Base-by-base conservation (phyloP, 2,888 invertebrate genomes). In the Athalia cordata region DNA sequence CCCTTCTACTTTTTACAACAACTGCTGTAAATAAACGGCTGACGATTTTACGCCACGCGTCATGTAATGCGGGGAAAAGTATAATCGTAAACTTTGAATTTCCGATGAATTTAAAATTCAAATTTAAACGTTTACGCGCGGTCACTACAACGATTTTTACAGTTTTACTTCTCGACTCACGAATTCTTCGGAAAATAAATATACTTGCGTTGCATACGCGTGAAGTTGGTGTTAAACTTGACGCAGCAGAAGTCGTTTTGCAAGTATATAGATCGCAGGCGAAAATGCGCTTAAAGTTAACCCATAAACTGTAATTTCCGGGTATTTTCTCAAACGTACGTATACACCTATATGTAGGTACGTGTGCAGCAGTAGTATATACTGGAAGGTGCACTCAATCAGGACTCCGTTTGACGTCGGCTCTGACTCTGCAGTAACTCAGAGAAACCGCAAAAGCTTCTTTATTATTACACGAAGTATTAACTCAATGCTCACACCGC, bases 381-480 rank as follows among this genome's bases (percentile, higher is more conserved):
- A n/a, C 29, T 15, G n/a, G 43, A 15, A 59, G 59, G 72, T 72
- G 72, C 72, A 57, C 57, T 72, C 59, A 72, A 72, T 72, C 72
- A 72, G 72, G 47, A 59, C 13, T 9, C 59, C 59, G 13, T 72
- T 72, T 59, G 72, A 72, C 72, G 59, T 72, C 45, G 72, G 72
- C 72, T 57, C 59, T 43, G 59, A 72, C 45, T 47, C 57, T 55
- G 55, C n/a, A 57, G 52, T 15, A 45, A 59, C 59, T 59, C 7
- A 45, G 52, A 7, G 47, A 59, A 57, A 15, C 72, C 52, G 49
- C 29, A 77, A 52, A 67, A 77, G 67, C 67, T 59, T 77, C 66
- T 77, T 77, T 59, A 59, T 67, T 77, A 67, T 77, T 77, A 47
- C 67, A 66, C 77, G 47, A 59, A 45, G 72, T 72, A 59, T 72